Evolutionary conservation across 2,888 invertebrate species (phyloP).

Genomic region (Dryobota labecula): DNA sequence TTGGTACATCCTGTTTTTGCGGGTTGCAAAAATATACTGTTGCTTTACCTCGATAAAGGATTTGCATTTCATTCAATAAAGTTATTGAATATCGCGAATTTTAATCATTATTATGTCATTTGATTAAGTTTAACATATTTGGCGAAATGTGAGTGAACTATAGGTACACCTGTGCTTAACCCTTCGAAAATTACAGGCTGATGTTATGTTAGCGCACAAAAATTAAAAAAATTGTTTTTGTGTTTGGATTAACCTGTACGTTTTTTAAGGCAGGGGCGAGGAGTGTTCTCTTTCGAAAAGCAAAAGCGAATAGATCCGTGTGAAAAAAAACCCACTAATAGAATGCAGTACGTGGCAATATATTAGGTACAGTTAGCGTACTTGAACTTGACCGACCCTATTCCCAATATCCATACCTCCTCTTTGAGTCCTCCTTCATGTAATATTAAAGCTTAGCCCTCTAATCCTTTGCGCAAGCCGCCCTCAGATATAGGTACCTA

Average conservation of each 20-base stretch:
- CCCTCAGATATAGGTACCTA: background rate
- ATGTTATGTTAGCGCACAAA: too few relatives aligned
- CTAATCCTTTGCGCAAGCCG: slow-evolving; percentile 1
- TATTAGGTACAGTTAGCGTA: background rate
- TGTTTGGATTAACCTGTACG: too few relatives aligned
- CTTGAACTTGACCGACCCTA: background rate
- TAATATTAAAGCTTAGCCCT: slow-evolving; percentile 12
- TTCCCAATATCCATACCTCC: background rate
- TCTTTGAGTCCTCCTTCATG: background rate
- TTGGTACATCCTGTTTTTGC: slow-evolving; percentile 2
- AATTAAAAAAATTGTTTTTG: background rate
- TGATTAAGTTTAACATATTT: too few relatives aligned
- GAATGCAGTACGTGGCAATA: background rate
- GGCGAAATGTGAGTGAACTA: too few relatives aligned
- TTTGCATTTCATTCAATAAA: background rate
- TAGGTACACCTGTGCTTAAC: too few relatives aligned
- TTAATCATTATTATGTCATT: too few relatives aligned
- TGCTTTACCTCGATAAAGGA: background rate
- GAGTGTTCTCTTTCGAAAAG: background rate
- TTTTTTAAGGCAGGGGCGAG: background rate
- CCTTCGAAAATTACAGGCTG: too few relatives aligned
- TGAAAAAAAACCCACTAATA: background rate
- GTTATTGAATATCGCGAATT: background rate
- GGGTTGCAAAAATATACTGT: background rate
- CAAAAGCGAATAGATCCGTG: background rate